Base-by-base conservation (phyloP, 2,888 invertebrate species). In the Cremastinae sp. region DNA sequence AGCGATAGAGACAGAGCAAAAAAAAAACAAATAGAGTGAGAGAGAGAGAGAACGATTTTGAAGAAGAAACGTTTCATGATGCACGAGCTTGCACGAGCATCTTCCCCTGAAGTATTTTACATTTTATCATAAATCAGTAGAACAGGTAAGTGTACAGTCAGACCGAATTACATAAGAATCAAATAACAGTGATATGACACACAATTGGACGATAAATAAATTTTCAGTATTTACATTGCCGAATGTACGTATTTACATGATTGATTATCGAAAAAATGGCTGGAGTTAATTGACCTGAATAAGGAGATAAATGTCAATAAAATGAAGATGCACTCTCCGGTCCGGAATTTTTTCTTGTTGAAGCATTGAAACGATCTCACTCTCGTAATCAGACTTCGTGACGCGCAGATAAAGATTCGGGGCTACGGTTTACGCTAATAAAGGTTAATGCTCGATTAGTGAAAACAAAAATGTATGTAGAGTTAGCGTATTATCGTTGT, bases 61-160 rank as follows among this genome's bases (percentile, higher is more conserved):
- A 82, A 80, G 76, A 75, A 75, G 81, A 78, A 80, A 80, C 75
- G 70, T 61, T 76, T 71, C 64, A 78, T 56, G 54, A 59, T 68
- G 54, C 54, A 72, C 70, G 71, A 74, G 59, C 47, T 70, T 47
- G 56, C 45, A 59, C 58, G 68, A 28, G 56, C 59, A 71, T 77
- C 66, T 58, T 54, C 65, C 59, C 58, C 65, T 36, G 18, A 53
- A 64, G n/a, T 9, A 56, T 61, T 16, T n/a, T 61, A 61, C 22
- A 12, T 36, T 45, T 49, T 41, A 34, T 43, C 36, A 68, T 43
- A 53, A 54, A 45, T 36, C 58, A 72, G 72, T 76, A 47, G 64
- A 65, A 70, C 16, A 61, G 38, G 34, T 56, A 61, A 47, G 34
- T 54, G 36, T 76, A 14, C 41, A 16, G 43, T 68, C 59, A 69